A percentile compares a stretch with the other conserved stretches of the same genome.
Evolutionary conservation across 2,113 vertebrate genomes (phyloP).

Genomic region (Phycodurus eques): DNA sequence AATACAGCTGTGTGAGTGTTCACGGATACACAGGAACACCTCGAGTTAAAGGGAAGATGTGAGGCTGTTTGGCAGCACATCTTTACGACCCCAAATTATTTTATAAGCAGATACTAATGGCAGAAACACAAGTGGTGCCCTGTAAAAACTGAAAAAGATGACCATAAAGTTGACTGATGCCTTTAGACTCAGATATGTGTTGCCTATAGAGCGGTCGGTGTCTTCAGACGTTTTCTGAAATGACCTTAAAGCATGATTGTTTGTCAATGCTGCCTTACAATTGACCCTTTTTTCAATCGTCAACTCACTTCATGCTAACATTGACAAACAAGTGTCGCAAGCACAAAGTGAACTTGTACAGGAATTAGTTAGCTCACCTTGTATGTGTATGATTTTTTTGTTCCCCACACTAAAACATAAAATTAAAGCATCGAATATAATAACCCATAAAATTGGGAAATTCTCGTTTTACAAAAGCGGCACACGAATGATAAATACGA

Average conservation of each 20-base stretch:
- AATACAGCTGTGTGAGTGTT: background rate
- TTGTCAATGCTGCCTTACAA: background rate
- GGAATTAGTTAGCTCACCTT: background rate
- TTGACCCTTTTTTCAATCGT: background rate
- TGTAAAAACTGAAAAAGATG: slow-evolving; percentile 57
- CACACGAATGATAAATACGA: too few relatives aligned
- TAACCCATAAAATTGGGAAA: background rate
- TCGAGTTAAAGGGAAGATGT: slow-evolving; percentile 35
- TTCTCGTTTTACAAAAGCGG: too few relatives aligned
- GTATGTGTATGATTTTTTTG: background rate
- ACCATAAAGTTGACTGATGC: slow-evolving; percentile 77
- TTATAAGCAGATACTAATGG: slow-evolving; percentile 77
- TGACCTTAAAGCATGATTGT: background rate
- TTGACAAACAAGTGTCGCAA: background rate
- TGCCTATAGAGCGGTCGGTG: slow-evolving; percentile 59
- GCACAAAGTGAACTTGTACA: background rate
- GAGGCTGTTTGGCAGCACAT: slow-evolving; percentile 39
- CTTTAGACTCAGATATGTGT: slow-evolving; percentile 70
- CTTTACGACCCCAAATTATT: slow-evolving; percentile 66
- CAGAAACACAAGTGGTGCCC: slow-evolving; percentile 69
- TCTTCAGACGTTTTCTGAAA: slow-evolving; percentile 8
- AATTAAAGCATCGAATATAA: background rate
- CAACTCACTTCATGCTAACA: background rate
- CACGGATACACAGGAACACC: slow-evolving; percentile 28
- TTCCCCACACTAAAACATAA: background rate